Base-by-base conservation (phyloP, 2,888 invertebrate genomes). In the Megaustenia siamemsis region DNA sequence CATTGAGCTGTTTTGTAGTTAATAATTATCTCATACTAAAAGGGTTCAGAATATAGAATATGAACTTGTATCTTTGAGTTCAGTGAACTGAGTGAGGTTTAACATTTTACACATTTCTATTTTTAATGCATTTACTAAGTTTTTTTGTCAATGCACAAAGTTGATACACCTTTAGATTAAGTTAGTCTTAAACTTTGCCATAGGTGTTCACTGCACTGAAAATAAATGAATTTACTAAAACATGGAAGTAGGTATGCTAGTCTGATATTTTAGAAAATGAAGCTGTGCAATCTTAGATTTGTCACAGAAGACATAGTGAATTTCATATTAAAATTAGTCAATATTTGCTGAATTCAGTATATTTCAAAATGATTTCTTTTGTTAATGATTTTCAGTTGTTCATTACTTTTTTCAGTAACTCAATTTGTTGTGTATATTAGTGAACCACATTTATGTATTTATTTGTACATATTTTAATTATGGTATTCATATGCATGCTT, bases 401-500 rank as follows among this genome's bases (percentile, higher is more conserved):
- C 5, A 40, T 40, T 38, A 18, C 38, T 40, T 10, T 40, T 69
- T 24, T 40, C 38, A 40, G 40, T 69, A 38, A 40, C 6, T 69
- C n/a, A 6, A 40, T 38, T 69, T 40, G 21, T 40, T 40, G 40
- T 69, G 24, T 69, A 69, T 40, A 69, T 38, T 69, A 69, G 40
- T 69, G 40, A 69, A 69, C 69, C 69, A 69, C 69, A 69, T 40
- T 69, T 40, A 40, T 69, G 8, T 69, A 40, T 38, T 69, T 69
- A 69, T 69, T 69, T 69, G 69, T 69, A 69, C 38, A 40, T 69
- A 40, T 24, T 40, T 1, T 24, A 40, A 40, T 69, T 24, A 38
- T 69, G 21, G 6, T 69, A 40, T 40, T 69, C 38, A 40, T 40
- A 40, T 69, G 69, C n/a, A 38, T 40, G 21, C 68, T 35, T 24